Evolutionary conservation across 2,113 vertebrate genomes (phyloP).

Genomic region (Sporophila hypoxantha): DNA sequence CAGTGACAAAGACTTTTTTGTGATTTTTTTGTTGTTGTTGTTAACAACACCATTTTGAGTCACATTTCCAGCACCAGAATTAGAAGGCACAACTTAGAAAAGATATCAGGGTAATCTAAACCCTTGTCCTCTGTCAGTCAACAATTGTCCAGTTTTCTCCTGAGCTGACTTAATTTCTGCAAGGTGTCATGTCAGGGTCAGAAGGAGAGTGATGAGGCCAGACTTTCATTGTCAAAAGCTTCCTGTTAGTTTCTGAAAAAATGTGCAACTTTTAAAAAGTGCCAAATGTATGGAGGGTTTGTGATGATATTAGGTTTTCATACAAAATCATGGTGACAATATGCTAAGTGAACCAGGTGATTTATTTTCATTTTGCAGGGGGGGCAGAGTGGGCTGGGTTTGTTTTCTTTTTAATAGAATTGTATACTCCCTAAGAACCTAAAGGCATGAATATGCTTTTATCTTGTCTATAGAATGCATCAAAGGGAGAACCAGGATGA

Average conservation of each 20-base stretch:
- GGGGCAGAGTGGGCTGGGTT: background rate
- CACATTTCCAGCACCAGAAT: background rate
- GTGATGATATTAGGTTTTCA: background rate
- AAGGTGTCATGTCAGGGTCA: background rate
- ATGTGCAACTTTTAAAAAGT: background rate
- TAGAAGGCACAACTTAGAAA: background rate
- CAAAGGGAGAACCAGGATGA: background rate
- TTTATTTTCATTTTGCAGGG: background rate
- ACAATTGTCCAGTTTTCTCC: background rate
- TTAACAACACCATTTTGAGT: background rate
- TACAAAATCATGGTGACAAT: background rate
- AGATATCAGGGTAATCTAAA: background rate
- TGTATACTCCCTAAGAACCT: background rate
- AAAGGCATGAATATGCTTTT: background rate
- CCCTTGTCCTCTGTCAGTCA: background rate
- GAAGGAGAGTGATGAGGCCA: background rate
- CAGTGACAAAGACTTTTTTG: background rate
- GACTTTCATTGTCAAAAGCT: background rate
- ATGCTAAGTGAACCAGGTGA: background rate
- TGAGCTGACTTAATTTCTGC: background rate
- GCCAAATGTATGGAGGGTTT: background rate
- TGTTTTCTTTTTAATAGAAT: background rate
- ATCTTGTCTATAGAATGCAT: background rate
- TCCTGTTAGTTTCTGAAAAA: background rate
- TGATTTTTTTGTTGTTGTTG: background rate